These are phyloP conservation scores for Oceanodroma leucorhoa DNA, from an alignment of 2,797 vertebrate species.

Conservation along the genomic window DNA sequence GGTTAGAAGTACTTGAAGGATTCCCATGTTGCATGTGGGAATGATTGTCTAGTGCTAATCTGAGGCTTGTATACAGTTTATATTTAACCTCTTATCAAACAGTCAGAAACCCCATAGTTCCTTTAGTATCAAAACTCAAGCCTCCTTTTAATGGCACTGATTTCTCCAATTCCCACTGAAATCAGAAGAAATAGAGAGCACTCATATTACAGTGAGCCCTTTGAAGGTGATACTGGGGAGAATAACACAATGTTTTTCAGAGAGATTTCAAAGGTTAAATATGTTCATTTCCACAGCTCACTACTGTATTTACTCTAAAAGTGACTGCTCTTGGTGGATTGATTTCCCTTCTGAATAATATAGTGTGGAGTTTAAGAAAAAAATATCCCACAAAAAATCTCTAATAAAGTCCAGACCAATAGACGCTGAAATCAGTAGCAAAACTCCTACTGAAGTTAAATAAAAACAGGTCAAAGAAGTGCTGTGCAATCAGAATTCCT, in stretches of 20 bases:
- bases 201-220: background rate
- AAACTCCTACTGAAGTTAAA: background rate
- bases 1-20: slow-evolving; percentile 37
- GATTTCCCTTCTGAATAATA: background rate
- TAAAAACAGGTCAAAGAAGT: background rate
- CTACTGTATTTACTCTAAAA: background rate
- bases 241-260: background rate
- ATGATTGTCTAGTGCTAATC: slow-evolving; percentile 22
- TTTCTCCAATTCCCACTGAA: background rate
- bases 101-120: background rate
- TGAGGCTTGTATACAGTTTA: background rate
- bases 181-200: background rate
- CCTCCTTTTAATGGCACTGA: background rate
- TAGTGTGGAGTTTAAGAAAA: background rate
- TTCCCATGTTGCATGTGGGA: slow-evolving; percentile 16
- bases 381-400: background rate
- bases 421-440: background rate
- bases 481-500: background rate
- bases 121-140: background rate
- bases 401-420: background rate
- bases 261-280: background rate
- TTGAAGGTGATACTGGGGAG: background rate
- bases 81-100: background rate
- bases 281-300: background rate
- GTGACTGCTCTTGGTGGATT: background rate